These are phyloP conservation scores for Ceratosolen solmsi DNA, from an alignment of 1,140 invertebrate species.

Conservation along the genomic window DNA sequence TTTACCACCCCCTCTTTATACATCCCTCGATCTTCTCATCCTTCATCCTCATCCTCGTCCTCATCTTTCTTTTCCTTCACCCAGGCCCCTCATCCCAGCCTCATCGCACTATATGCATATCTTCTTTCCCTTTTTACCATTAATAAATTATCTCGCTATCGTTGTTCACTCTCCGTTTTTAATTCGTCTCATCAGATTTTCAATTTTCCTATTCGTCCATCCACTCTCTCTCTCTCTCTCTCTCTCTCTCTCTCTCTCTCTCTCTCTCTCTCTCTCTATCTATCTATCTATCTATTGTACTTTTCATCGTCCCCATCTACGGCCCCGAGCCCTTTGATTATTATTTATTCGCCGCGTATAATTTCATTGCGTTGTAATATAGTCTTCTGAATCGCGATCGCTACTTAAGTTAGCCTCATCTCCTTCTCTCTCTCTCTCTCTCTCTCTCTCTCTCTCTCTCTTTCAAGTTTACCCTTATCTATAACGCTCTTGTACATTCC, in stretches of 20 bases:
- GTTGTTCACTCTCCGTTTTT: too few relatives aligned
- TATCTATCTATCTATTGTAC: background rate
- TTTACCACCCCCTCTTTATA: too few relatives aligned
- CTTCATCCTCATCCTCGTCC: background rate
- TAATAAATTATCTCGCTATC: too few relatives aligned
- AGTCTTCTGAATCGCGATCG: slow-evolving; percentile 43
- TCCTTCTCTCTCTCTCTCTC: background rate
- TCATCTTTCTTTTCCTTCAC: too few relatives aligned
- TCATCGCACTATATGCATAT: too few relatives aligned
- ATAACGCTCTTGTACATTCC: slow-evolving; percentile 44
- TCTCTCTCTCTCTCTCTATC: background rate
- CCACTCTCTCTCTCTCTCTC: background rate
- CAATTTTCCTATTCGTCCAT: slow-evolving; percentile 22
- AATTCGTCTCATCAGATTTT: too few relatives aligned
- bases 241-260: background rate
- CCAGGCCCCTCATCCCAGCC: too few relatives aligned
- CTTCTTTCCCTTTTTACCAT: too few relatives aligned
- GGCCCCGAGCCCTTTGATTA: slow-evolving; percentile 12
- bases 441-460: background rate
- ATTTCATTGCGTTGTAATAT: slow-evolving; percentile 47
- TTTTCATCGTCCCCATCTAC: background rate
- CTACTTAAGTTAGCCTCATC: slow-evolving; percentile 40
- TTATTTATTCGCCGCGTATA: slow-evolving; percentile 48
- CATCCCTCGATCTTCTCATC: too few relatives aligned
- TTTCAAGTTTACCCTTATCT: too few relatives aligned